phyloP scores from a whole-genome alignment of 2,797 vertebrate genomes.

The Manis javanica region DNA sequence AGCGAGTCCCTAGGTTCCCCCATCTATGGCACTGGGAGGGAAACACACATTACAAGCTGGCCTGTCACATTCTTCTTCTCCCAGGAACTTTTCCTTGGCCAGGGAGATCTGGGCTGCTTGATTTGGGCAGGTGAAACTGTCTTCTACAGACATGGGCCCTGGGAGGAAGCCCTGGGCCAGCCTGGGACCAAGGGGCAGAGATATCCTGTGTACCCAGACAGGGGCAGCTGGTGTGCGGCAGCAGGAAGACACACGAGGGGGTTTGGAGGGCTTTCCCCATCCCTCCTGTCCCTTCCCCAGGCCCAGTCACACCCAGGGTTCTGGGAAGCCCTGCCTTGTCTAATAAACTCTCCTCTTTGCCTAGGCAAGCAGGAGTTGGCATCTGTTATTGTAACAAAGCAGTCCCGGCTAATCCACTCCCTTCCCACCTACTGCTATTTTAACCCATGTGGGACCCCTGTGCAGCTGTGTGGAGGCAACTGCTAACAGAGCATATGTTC shows the following conservation, averaged over 20 bases:
- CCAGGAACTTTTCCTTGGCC: background rate
- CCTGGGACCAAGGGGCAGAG: background rate
- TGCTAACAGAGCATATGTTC: constrained; percentile 2
- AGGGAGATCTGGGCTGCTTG: background rate
- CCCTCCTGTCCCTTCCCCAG: background rate
- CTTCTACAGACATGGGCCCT: background rate
- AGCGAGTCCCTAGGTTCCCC: background rate
- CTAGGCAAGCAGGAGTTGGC: constrained; percentile 3
- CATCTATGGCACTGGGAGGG: background rate
- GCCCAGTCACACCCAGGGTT: background rate
- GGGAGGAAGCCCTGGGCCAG: background rate
- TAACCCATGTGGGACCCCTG: background rate
- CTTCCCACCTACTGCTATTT: background rate
- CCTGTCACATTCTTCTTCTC: background rate
- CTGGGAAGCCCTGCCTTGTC: background rate
- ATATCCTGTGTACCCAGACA: background rate
- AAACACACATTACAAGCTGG: background rate
- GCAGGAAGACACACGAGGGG: background rate
- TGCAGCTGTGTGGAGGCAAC: background rate
- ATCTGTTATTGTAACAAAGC: background rate
- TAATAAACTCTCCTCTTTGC: background rate
- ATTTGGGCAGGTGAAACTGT: background rate
- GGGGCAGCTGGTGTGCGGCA: background rate
- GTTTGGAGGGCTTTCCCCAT: background rate
- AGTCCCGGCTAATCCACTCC: background rate